Percentiles rank a stretch among this genome's conserved stretches.
These are phyloP conservation scores for Heteromurus nitidus DNA, from an alignment of 2,888 invertebrate genomes.

Conservation along the genomic window DNA sequence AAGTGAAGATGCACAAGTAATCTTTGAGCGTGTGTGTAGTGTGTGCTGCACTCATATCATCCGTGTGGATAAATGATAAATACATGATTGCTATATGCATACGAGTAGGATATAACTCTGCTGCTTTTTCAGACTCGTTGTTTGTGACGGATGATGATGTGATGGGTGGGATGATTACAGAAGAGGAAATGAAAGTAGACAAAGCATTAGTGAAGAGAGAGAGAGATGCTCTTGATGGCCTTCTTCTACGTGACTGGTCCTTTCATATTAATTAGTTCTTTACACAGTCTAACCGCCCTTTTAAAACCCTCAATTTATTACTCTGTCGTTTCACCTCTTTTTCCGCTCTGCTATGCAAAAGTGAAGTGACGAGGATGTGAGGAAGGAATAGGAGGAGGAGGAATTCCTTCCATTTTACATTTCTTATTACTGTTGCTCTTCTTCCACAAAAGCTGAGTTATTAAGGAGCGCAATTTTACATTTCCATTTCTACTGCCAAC, in stretches of 20 bases:
- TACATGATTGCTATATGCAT: too few relatives aligned
- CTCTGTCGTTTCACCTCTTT: constrained; percentile 52
- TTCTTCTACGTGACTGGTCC: constrained; percentile 59
- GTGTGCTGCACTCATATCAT: too few relatives aligned
- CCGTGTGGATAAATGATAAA: too few relatives aligned
- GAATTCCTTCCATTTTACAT: constrained; percentile 41
- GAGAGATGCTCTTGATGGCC: constrained; percentile 34
- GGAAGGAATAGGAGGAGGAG: constrained; percentile 32
- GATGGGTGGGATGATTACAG: constrained; percentile 15
- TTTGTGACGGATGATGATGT: constrained; percentile 23
- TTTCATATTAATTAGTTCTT: constrained; percentile 64
- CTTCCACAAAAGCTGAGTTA: background rate
- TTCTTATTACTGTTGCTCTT: background rate
- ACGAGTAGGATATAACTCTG: too few relatives aligned
- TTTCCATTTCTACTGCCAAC: background rate
- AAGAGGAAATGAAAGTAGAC: constrained; percentile 45
- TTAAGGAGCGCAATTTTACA: background rate
- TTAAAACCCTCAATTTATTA: constrained; percentile 63
- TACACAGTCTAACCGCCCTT: constrained; percentile 58
- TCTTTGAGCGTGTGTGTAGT: too few relatives aligned
- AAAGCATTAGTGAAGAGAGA: constrained; percentile 28
- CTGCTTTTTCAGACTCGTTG: background rate
- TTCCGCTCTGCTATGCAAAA: constrained; percentile 18
- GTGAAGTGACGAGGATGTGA: constrained; percentile 39
- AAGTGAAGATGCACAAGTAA: too few relatives aligned